Conservation (phyloP, 2,113 vertebrate genomes). For the Corythornis vintsioides region DNA sequence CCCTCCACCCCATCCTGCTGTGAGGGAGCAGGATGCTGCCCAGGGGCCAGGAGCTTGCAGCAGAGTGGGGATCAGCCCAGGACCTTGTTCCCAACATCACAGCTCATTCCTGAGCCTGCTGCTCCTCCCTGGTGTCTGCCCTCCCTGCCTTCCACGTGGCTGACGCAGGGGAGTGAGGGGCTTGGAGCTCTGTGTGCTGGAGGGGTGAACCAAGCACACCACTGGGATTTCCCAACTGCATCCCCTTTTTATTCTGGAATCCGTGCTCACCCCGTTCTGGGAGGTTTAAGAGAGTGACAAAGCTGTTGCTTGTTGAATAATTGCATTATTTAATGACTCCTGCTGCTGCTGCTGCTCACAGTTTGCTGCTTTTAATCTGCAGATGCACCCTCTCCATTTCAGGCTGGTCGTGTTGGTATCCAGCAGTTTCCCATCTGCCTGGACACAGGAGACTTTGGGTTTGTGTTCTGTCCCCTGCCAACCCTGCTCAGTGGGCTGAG, state of each 20-base stretch:
- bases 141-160: not conserved
- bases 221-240: not conserved
- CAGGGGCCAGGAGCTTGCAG: not conserved
- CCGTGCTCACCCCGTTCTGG: not conserved
- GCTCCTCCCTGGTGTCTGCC: constrained; percentile 13
- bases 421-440: not conserved
- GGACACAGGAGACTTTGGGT: not conserved
- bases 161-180: not conserved
- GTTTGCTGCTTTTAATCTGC: constrained; percentile 10
- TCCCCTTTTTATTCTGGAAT: not conserved
- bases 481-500: not conserved
- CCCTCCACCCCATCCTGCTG: accelerated
- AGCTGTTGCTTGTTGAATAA: not conserved
- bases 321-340: not conserved
- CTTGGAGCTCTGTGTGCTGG: not conserved
- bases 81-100: not conserved
- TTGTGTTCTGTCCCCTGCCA: not conserved
- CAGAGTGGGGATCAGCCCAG: not conserved
- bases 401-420: not conserved
- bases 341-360: not conserved
- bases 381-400: not conserved
- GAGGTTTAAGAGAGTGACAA: not conserved
- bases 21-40: not conserved
- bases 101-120: not conserved
- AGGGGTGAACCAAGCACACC: not conserved